These are phyloP conservation scores for Hexactinellida sp. DNA, from an alignment of 37 sponge, comb jelly and placozoan genomes.

Conservation along the genomic window DNA sequence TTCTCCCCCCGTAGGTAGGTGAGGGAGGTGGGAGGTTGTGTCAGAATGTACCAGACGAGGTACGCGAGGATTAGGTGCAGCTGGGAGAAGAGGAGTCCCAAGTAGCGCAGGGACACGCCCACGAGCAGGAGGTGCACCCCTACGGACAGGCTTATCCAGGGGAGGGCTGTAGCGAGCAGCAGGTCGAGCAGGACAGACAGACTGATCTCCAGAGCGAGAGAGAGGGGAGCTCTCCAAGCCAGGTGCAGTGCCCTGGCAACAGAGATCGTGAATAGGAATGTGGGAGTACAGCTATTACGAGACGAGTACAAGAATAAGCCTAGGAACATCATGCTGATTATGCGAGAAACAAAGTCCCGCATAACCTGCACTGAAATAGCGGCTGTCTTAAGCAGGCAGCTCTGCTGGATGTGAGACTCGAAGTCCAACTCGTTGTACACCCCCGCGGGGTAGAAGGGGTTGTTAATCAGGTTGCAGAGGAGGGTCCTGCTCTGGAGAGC, in stretches of 20 bases:
- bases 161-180: background rate
- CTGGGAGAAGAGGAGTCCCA: background rate
- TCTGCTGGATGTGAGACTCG: background rate
- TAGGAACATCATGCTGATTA: background rate
- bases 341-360: background rate
- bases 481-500: background rate
- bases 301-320: background rate
- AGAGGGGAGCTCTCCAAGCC: slow-evolving; percentile 3
- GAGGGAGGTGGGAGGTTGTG: background rate
- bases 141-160: background rate
- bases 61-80: background rate
- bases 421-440: slow-evolving; percentile 8
- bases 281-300: background rate
- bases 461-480: background rate
- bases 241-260: background rate
- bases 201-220: background rate
- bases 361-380: background rate
- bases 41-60: background rate
- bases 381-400: background rate
- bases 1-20: background rate
- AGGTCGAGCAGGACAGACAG: background rate
- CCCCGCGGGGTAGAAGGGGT: background rate
- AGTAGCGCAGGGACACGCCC: background rate
- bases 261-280: background rate
- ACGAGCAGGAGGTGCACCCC: background rate